A percentile compares a stretch with the other conserved stretches of the same genome.
Evolutionary conservation across 2,113 vertebrate species (phyloP).

Genomic region (Nothocercus julius): DNA sequence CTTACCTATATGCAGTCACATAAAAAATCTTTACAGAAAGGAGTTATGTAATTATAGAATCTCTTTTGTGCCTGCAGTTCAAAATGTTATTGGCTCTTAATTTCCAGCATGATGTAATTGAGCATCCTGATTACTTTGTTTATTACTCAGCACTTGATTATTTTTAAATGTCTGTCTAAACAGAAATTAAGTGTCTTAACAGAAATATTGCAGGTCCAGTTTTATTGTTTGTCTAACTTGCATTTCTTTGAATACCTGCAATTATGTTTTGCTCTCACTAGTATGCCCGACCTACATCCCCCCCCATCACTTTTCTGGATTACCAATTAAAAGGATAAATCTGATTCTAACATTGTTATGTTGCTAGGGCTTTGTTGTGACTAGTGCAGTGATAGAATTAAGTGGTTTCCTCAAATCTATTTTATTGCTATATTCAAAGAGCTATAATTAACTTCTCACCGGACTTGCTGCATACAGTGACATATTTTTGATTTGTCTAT

Average conservation of each 20-base stretch:
- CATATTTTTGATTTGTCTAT: neutral
- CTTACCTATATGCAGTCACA: neutral
- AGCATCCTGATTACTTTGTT: neutral
- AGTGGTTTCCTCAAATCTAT: neutral
- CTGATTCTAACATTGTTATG: neutral
- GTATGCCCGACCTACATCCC: neutral
- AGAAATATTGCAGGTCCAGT: neutral
- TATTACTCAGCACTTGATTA: neutral
- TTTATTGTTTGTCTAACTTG: neutral
- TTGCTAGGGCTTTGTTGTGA: neutral
- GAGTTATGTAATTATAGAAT: neutral
- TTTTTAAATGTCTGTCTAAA: neutral
- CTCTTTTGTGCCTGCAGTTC: neutral
- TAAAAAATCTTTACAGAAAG: neutral
- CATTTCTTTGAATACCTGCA: neutral
- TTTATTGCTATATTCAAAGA: neutral
- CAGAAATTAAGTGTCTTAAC: neutral
- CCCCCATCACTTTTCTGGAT: neutral
- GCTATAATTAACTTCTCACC: neutral
- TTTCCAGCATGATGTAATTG: neutral
- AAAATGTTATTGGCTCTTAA: neutral
- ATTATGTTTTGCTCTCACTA: neutral
- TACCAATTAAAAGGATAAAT: neutral
- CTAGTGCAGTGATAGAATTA: neutral
- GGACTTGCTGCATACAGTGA: neutral